phyloP scores from a whole-genome alignment of 92 coral and sea anemone genomes.

The Palythoa heliodiscus region DNA sequence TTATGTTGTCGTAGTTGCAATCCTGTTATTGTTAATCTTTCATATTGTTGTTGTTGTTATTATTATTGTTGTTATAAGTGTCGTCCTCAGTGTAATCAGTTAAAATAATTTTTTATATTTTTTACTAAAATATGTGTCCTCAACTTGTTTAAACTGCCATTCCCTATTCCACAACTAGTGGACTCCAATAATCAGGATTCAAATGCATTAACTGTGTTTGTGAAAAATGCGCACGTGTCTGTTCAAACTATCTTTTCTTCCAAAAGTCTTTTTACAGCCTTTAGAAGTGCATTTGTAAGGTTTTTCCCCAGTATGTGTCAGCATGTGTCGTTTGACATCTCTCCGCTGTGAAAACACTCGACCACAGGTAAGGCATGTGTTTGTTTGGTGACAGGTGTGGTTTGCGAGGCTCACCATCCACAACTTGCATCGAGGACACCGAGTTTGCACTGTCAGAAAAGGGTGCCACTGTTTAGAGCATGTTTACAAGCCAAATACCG shows the following conservation, averaged over 20 bases:
- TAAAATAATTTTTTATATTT: too few relatives aligned
- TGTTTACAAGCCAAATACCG: neutral
- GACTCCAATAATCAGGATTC: neutral
- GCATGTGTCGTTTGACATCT: constrained; percentile 37
- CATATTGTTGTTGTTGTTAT: too few relatives aligned
- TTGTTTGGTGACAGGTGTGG: constrained; percentile 9
- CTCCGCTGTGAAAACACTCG: constrained; percentile 13
- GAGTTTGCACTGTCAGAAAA: constrained; percentile 34
- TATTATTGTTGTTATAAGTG: too few relatives aligned
- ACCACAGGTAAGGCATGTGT: constrained; percentile 28
- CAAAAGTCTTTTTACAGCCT: constrained; percentile 29
- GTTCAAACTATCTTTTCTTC: constrained; percentile 39
- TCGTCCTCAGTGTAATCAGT: too few relatives aligned
- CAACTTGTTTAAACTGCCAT: too few relatives aligned
- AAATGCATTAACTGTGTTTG: neutral
- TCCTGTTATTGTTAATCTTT: too few relatives aligned
- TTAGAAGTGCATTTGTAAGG: constrained; percentile 32
- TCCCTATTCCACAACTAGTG: neutral
- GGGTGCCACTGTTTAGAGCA: constrained; percentile 24
- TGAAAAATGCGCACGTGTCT: constrained; percentile 35
- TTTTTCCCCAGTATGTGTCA: constrained; percentile 39
- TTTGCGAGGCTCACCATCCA: constrained; percentile 1
- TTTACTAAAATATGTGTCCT: too few relatives aligned
- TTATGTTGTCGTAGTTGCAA: too few relatives aligned
- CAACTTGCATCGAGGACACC: constrained; percentile 5